A percentile compares a stretch with the other conserved stretches of the same genome.
Evolutionary conservation across 2,888 invertebrate genomes (phyloP).

Genomic region (Mesodorylaimus sp.): DNA sequence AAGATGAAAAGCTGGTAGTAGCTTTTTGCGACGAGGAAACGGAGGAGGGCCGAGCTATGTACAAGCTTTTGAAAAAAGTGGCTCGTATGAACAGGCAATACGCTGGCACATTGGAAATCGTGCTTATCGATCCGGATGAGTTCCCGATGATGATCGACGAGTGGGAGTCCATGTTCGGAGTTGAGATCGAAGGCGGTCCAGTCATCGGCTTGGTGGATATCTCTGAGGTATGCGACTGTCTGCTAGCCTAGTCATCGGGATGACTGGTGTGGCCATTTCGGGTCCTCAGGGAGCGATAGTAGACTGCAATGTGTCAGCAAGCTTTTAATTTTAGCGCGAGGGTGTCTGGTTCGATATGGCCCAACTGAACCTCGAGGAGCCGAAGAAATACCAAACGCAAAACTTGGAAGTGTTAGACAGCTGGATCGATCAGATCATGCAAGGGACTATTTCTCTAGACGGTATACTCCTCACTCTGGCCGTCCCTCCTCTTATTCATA

Average conservation of each 20-base stretch:
- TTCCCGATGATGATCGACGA: constrained; percentile 31
- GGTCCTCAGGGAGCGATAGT: no score
- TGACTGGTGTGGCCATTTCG: no score
- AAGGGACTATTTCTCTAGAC: constrained; percentile 24
- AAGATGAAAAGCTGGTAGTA: constrained; percentile 26
- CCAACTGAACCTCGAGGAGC: constrained; percentile 28
- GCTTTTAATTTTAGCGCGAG: constrained; percentile 20
- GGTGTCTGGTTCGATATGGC: constrained; percentile 30
- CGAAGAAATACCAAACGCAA: constrained; percentile 25
- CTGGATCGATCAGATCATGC: constrained; percentile 30
- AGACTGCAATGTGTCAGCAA: no score
- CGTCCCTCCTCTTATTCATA: no score
- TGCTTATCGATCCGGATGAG: constrained; percentile 30
- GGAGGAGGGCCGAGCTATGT: constrained; percentile 25
- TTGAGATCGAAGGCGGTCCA: constrained; percentile 30
- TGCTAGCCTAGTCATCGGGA: no score
- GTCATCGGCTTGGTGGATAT: constrained; percentile 29
- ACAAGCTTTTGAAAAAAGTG: constrained; percentile 24
- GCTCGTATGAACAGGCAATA: constrained; percentile 27
- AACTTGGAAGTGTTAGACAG: constrained; percentile 29
- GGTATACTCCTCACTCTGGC: no score
- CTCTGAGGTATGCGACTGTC: constrained; percentile 20
- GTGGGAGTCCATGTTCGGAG: constrained; percentile 31
- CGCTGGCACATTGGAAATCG: constrained; percentile 26
- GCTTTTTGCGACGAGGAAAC: constrained; percentile 29